These are phyloP conservation scores for Spea multiplicata DNA, from an alignment of 2,113 vertebrate genomes.

Conservation along the genomic window DNA sequence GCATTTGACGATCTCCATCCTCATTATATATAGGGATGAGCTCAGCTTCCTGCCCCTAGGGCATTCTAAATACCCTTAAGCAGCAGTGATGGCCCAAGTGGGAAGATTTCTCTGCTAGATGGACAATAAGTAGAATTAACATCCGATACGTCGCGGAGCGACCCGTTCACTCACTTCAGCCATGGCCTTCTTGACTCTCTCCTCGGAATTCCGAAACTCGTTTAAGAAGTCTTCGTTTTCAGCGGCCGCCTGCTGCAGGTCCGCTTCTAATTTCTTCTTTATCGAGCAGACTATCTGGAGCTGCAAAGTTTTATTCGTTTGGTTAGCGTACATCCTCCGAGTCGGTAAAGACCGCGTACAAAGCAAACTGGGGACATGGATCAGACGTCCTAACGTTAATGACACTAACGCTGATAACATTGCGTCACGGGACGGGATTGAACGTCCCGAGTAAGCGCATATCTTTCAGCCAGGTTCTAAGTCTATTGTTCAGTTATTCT, in stretches of 20 bases:
- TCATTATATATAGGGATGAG: too few relatives aligned
- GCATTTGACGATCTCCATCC: too few relatives aligned
- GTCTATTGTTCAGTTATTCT: too few relatives aligned
- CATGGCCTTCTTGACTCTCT: slow-evolving; percentile 66
- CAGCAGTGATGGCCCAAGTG: too few relatives aligned
- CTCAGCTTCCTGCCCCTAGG: too few relatives aligned
- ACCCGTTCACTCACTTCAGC: slow-evolving; percentile 56
- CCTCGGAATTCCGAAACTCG: slow-evolving; percentile 61
- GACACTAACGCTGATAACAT: not conserved
- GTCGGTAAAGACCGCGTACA: too few relatives aligned
- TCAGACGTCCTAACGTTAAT: not conserved
- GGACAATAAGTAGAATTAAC: too few relatives aligned
- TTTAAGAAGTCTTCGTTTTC: slow-evolving; percentile 71
- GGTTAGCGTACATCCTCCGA: not conserved
- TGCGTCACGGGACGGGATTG: not conserved
- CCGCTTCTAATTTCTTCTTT: slow-evolving; percentile 68
- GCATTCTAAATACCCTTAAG: too few relatives aligned
- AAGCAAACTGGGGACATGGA: too few relatives aligned
- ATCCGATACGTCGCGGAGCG: too few relatives aligned
- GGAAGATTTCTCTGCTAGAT: too few relatives aligned
- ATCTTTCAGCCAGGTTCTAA: not conserved
- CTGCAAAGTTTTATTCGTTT: slow-evolving; percentile 48
- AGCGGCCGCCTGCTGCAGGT: slow-evolving; percentile 61
- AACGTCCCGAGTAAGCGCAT: not conserved
- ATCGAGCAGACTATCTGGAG: slow-evolving; percentile 64